A percentile compares a stretch with the other conserved stretches of the same genome.
Evolutionary conservation across 2,113 vertebrate species (phyloP).

Genomic region (Gymnarchus niloticus): DNA sequence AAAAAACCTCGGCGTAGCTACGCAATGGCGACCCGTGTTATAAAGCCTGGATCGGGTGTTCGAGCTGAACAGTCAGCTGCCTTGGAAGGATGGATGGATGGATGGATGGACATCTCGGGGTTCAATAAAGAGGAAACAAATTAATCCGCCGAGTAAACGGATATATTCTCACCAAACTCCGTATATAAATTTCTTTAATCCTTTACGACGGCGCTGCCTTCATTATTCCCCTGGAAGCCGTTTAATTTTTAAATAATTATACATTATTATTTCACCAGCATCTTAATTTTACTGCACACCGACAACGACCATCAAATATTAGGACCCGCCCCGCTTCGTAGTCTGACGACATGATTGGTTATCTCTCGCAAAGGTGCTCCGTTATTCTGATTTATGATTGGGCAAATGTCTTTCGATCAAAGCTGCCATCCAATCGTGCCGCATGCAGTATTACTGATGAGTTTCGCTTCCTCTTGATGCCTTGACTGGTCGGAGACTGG

Average conservation of each 20-base stretch:
- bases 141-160: background rate
- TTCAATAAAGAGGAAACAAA: background rate
- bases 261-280: background rate
- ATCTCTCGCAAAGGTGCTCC: background rate
- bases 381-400: conserved; percentile 34
- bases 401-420: conserved; percentile 14
- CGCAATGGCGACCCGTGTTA: background rate
- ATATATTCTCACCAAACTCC: conserved; percentile 15
- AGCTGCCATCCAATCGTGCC: background rate
- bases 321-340: background rate
- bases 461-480: background rate
- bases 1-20: background rate
- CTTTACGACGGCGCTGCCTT: conserved; percentile 14
- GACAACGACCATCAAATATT: conserved; percentile 7
- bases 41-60: background rate
- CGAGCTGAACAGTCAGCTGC: background rate
- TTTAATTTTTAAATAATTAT: background rate
- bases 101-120: background rate
- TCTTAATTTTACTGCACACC: conserved; percentile 3
- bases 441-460: background rate
- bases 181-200: conserved; percentile 20
- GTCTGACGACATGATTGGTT: conserved; percentile 41
- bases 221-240: conserved; percentile 19
- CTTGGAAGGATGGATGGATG: background rate
- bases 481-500: background rate